Percentiles rank a stretch among this genome's conserved stretches.
phyloP scores from a whole-genome alignment of 2,797 vertebrate species.

The Miichthys miiuy region DNA sequence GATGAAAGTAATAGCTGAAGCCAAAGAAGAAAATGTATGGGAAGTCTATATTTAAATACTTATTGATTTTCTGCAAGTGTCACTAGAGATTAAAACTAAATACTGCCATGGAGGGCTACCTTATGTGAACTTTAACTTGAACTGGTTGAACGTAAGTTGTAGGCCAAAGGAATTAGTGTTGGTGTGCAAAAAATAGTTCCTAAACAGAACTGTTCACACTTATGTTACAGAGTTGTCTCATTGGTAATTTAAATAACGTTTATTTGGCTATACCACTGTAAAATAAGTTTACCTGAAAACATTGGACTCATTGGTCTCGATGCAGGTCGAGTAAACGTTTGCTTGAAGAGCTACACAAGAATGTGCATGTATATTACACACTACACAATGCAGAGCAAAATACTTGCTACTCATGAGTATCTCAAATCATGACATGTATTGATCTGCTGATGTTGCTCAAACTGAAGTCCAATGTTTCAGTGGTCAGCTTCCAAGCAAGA shows the following conservation, averaged over 20 bases:
- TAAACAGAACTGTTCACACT: too few species aligned
- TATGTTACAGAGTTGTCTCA: too few species aligned
- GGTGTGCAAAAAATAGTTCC: too few species aligned
- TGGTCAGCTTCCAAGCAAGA: constrained; percentile 14
- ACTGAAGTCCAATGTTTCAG: constrained; percentile 52
- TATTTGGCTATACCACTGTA: too few species aligned
- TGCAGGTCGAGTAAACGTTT: too few species aligned
- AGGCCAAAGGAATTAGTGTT: neutral
- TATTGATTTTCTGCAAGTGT: neutral
- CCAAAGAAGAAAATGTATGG: neutral
- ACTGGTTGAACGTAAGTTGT: neutral
- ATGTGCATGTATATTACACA: neutral
- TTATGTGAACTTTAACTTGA: too few species aligned
- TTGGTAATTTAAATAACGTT: too few species aligned
- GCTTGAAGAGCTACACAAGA: too few species aligned
- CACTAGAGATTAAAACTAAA: neutral
- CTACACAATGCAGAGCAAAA: neutral
- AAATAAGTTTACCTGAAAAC: too few species aligned
- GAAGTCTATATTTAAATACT: neutral
- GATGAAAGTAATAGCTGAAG: neutral
- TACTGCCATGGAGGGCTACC: neutral
- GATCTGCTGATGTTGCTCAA: constrained; percentile 53
- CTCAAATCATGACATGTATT: constrained; percentile 39
- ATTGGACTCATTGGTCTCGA: too few species aligned
- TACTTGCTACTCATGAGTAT: constrained; percentile 19